phyloP scores from a whole-genome alignment of 2,888 invertebrate genomes.

The Enoplolaimus lenunculus region DNA sequence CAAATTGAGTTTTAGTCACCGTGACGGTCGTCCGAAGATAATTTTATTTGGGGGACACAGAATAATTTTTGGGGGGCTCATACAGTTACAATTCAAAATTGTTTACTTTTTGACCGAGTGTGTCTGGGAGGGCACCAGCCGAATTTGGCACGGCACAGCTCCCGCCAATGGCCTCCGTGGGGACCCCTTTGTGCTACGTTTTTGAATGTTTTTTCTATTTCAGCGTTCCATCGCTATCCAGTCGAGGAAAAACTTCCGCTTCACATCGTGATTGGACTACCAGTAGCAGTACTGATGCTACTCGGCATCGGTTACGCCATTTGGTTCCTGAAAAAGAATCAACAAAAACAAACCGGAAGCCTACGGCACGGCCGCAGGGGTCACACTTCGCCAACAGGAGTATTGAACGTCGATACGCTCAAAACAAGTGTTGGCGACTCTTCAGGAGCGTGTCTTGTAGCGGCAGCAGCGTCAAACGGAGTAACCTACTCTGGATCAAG shows the following conservation, averaged over 20 bases:
- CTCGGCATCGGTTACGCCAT: constrained; percentile 21
- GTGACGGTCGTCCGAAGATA: too few species aligned
- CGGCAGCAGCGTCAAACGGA: not conserved
- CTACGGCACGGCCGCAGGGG: too few species aligned
- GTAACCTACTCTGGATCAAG: not conserved
- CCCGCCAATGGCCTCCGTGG: too few species aligned
- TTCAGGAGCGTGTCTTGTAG: not conserved
- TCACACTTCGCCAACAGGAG: not conserved
- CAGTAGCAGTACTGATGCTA: constrained; percentile 19
- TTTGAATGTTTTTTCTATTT: too few species aligned
- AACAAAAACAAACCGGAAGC: not conserved
- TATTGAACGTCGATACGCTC: not conserved
- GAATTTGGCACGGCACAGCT: too few species aligned
- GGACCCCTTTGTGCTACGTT: too few species aligned
- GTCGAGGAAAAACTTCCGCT: constrained; percentile 19
- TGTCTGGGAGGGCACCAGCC: too few species aligned
- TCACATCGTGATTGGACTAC: constrained; percentile 22
- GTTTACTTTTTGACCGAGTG: too few species aligned
- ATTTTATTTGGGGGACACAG: too few species aligned
- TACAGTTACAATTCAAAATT: too few species aligned
- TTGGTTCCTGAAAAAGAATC: constrained; percentile 21
- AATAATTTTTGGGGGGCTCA: too few species aligned
- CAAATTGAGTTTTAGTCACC: too few species aligned
- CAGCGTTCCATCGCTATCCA: constrained; percentile 3
- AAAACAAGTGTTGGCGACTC: not conserved